Conservation (phyloP, 2,113 vertebrate genomes). For the Sciurus niger region DNA sequence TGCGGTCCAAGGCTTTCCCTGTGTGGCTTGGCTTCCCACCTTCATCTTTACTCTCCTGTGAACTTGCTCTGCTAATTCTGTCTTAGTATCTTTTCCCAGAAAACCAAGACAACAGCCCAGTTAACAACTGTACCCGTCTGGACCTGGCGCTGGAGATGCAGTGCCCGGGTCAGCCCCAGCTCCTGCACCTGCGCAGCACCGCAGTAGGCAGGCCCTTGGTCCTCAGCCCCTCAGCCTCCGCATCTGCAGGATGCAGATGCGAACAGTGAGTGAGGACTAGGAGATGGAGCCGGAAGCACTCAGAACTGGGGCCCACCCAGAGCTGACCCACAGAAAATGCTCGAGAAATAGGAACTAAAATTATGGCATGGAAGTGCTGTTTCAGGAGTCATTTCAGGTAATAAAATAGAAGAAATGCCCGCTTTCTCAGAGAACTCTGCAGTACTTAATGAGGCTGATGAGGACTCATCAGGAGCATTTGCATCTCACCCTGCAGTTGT, state of each 20-base stretch:
- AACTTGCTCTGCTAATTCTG: neutral
- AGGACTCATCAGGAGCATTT: neutral
- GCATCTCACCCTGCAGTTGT: neutral
- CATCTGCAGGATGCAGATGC: neutral
- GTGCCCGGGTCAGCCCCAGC: neutral
- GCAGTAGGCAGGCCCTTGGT: neutral
- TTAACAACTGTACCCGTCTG: neutral
- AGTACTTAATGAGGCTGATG: neutral
- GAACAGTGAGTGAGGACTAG: neutral
- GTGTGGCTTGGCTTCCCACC: neutral
- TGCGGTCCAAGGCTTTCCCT: neutral
- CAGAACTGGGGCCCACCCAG: neutral
- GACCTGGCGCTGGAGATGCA: neutral
- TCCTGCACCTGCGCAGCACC: neutral
- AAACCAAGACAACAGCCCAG: neutral
- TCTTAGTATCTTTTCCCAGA: conserved; percentile 25
- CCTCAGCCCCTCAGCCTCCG: neutral
- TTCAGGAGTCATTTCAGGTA: neutral
- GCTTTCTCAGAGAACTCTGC: conserved; percentile 5
- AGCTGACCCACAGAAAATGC: conserved; percentile 7
- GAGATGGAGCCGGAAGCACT: neutral
- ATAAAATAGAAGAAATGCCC: conserved; percentile 32
- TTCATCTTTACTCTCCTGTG: neutral
- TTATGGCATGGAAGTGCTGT: neutral
- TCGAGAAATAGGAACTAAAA: conserved; percentile 35